Conservation (phyloP, 2,888 invertebrate genomes). For the Leucoma salicis region DNA sequence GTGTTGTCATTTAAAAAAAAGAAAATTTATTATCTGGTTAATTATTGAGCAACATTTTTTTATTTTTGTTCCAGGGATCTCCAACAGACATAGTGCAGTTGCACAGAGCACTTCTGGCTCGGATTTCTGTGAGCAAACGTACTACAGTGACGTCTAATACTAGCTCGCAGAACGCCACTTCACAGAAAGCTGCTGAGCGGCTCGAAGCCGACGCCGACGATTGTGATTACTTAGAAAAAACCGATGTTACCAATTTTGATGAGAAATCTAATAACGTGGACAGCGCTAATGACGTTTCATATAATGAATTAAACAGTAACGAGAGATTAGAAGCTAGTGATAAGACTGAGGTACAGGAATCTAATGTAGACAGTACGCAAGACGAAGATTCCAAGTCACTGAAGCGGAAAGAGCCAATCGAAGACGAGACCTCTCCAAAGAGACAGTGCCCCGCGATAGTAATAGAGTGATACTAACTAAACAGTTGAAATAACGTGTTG, state of each 20-base stretch:
- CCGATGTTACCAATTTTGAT: slow-evolving; percentile 33
- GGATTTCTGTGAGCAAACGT: slow-evolving; percentile 56
- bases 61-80: slow-evolving; percentile 52
- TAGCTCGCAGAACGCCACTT: slow-evolving; percentile 44
- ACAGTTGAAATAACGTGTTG: slow-evolving; percentile 27
- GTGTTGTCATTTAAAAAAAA: too few species aligned
- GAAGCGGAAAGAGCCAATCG: slow-evolving; percentile 63
- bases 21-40: too few species aligned
- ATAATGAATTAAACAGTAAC: slow-evolving; percentile 24
- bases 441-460: slow-evolving; percentile 68
- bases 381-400: slow-evolving; percentile 52
- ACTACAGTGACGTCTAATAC: slow-evolving; percentile 17
- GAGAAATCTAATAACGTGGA: slow-evolving; percentile 29
- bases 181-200: slow-evolving; percentile 61
- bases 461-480: slow-evolving; percentile 53
- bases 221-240: slow-evolving; percentile 49
- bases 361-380: slow-evolving; percentile 44
- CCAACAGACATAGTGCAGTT: slow-evolving; percentile 66
- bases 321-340: slow-evolving; percentile 44
- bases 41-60: background rate
- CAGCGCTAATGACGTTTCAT: slow-evolving; percentile 27
- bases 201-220: slow-evolving; percentile 58
- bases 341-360: slow-evolving; percentile 53
- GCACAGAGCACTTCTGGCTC: slow-evolving; percentile 55
- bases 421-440: slow-evolving; percentile 64